Base-by-base conservation (phyloP, 1,140 invertebrate species). In the Drosophila tropicalis region DNA sequence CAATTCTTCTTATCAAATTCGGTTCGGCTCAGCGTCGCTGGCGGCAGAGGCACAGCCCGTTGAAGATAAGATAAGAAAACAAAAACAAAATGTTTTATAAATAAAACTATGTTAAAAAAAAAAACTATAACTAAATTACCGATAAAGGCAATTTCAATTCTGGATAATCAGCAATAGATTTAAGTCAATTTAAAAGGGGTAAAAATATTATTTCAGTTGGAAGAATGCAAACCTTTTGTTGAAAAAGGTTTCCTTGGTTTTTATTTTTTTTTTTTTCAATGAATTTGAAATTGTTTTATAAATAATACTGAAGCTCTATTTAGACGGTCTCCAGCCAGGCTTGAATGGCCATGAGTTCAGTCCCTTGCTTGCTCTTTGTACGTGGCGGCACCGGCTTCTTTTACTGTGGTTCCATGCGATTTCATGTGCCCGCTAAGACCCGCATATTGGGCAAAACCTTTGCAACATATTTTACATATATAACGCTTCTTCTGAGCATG, bases 391-490 rank as follows among this genome's bases (percentile, higher is more conserved):
- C 55, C 25, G 3, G 47, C 15, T 39, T 40, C 55, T 10, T 10
- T 39, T n/a, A 62, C 51, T 13, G 36, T 54, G 0, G 58, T 58
- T 2, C 39, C 61, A 61, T 78, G 75, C 25, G 76, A 72, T 47
- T 72, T 78, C 75, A 72, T 78, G 41, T 79, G 76, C 0, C 61
- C 75, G 5, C 34, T 78, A 3, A 78, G 64, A 0, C 65, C 65
- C 0, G 71, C 64, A 32, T 81, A 64, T 40, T 81, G 78, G 7
- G 71, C 67, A 19, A 84, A 85, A 12, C 56, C 36, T 40, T 84
- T 85, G 40, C 55, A 55, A 17, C 81, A 85, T 9, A 72, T 89
- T 82, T 84, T 85, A 73, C 83, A 86, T 36, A 64, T 40, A 25
- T 85, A 80, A 0, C 69, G 75, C 22, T 83, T 80, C 39, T 75